A percentile compares a stretch with the other conserved stretches of the same genome.
Evolutionary conservation across 2,113 vertebrate species (phyloP).

Genomic region (Bambusicola thoracicus): DNA sequence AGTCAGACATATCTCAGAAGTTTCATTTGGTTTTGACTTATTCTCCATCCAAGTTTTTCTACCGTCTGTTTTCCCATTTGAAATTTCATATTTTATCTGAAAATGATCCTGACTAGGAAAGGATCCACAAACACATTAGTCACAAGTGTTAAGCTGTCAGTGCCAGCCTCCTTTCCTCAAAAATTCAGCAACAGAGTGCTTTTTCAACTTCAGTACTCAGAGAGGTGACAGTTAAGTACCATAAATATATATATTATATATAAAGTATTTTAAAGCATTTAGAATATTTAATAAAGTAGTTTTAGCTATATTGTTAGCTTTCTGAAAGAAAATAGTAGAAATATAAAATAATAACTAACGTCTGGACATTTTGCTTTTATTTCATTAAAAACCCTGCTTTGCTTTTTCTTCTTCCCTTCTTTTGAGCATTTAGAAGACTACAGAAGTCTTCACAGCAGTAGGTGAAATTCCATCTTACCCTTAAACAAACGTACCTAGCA

Average conservation of each 20-base stretch:
- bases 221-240: not conserved
- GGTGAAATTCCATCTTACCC: not conserved
- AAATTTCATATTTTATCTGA: conserved; percentile 54
- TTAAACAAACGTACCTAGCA: not conserved
- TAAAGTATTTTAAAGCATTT: not conserved
- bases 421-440: not conserved
- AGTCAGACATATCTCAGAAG: conserved; percentile 58
- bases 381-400: not conserved
- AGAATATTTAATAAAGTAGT: not conserved
- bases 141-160: not conserved
- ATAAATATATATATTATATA: not conserved
- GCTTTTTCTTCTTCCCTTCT: not conserved
- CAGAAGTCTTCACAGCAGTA: not conserved
- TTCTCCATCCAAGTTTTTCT: conserved; percentile 61
- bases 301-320: not conserved
- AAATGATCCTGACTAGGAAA: conserved; percentile 35
- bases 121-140: conserved; percentile 26
- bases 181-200: conserved; percentile 16
- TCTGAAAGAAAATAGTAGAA: not conserved
- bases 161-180: conserved; percentile 25
- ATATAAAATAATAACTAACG: not conserved
- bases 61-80: conserved; percentile 39
- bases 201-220: not conserved
- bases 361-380: not conserved
- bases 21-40: conserved; percentile 60